Evolutionary conservation across 2,797 vertebrate genomes (phyloP), one percentile per base, ranked within the genome.

Genomic region (Anas flavirostris): DNA sequence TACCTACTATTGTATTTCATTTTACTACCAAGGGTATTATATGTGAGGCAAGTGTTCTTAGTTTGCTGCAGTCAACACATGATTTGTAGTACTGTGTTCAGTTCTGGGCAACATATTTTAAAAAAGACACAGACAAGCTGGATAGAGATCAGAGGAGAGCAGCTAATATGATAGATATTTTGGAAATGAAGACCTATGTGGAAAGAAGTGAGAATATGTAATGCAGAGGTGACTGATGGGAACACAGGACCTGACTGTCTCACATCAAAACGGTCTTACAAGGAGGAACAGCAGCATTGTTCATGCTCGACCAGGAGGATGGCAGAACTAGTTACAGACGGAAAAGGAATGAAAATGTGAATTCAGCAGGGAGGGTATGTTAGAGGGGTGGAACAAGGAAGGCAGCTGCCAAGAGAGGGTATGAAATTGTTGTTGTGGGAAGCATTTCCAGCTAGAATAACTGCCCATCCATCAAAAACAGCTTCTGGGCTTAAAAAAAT

Each of bases 71-170:
- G 70, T 94, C 75, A 94, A 82, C 62, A 76, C 5, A 48, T 92
- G 70, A 88, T 92, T 95, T 91, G 69, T 78, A 80, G 76, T 68
- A 29, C 37, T 79, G 29, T 67, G 58, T 66, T 93, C 88, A 67
- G 16, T 86, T 91, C 84, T 90, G 55, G 55, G 55, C 69, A 95
- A 69, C 31, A 59, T 66, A 14, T 88, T 94, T 76, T 73, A 28
- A 89, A 89, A 91, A 76, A 78, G 64, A 59, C 53, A 43, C 67
- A 91, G 92, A 81, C 62, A 69, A 76, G 39, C 53, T 96, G 94
- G 90, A 92, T 29, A 75, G 41, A 81, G 62, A 95, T 94, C 82
- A 96, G 90, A 96, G 90, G 16, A 85, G 29, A 91, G 31, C 33
- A 89, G 33, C 16, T 84, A 79, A 90, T 83, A 72, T 88, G 87